A percentile compares a stretch with the other conserved stretches of the same genome.
Conservation (phyloP, 2,888 invertebrate species). For the Dolichomitus sp. region DNA sequence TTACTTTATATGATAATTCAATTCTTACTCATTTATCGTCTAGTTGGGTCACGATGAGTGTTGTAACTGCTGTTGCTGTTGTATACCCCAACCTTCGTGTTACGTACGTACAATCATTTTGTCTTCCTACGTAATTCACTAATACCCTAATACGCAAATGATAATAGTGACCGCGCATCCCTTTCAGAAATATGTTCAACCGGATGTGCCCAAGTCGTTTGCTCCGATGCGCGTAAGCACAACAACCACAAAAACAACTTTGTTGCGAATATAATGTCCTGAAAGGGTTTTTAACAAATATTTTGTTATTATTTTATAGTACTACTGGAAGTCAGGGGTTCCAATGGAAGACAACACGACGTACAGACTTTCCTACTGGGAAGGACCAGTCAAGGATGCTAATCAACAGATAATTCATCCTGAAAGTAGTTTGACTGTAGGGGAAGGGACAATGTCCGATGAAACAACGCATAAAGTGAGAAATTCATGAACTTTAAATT, state of each 20-base stretch:
- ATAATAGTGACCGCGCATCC: slow-evolving; percentile 2
- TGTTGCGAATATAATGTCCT: not conserved
- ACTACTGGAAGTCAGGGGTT: slow-evolving; percentile 85
- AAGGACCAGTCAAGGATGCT: slow-evolving; percentile 45
- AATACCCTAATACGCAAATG: slow-evolving; percentile 16
- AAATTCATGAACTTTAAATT: not conserved
- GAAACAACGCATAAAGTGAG: slow-evolving; percentile 88
- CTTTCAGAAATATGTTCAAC: slow-evolving; percentile 81
- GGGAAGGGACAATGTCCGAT: slow-evolving; percentile 86
- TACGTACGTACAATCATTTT: slow-evolving; percentile 71
- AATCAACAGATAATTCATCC: slow-evolving; percentile 81
- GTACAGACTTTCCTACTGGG: slow-evolving; percentile 85
- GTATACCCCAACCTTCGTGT: slow-evolving; percentile 72
- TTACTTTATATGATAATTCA: slow-evolving; percentile 60
- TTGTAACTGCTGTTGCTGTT: slow-evolving; percentile 82
- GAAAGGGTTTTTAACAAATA: not conserved
- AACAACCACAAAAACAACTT: not conserved
- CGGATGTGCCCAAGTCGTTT: slow-evolving; percentile 84
- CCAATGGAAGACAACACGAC: slow-evolving; percentile 89
- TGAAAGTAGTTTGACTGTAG: slow-evolving; percentile 84
- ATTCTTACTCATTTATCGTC: slow-evolving; percentile 60
- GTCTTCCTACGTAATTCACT: slow-evolving; percentile 45
- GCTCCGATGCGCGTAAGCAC: slow-evolving; percentile 85
- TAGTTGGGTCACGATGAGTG: slow-evolving; percentile 80
- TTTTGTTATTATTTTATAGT: slow-evolving; percentile 69